Evolutionary conservation across 2,888 invertebrate genomes (phyloP).

Genomic region (Bembecia ichneumoniformis): DNA sequence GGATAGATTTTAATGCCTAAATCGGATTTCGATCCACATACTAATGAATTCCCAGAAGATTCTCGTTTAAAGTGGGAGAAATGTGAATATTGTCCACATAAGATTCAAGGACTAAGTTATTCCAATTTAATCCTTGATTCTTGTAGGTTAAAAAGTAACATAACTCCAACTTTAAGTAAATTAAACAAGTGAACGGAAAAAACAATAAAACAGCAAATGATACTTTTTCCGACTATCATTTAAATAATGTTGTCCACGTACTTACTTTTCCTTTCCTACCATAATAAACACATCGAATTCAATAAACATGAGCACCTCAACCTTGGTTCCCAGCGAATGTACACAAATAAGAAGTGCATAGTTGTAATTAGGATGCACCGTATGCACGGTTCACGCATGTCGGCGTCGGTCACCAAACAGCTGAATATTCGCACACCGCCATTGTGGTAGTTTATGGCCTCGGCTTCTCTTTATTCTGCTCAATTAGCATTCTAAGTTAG

Average conservation of each 20-base stretch:
- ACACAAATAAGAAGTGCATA: conserved; percentile 35
- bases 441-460: conserved; percentile 69
- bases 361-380: conserved; percentile 58
- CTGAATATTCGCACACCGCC: conserved; percentile 66
- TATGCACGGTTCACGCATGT: conserved; percentile 39
- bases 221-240: not conserved
- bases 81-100: no score
- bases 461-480: conserved; percentile 58
- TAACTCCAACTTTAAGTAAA: no score
- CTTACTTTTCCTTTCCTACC: not conserved
- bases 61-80: no score
- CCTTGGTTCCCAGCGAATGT: conserved; percentile 16
- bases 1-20: no score
- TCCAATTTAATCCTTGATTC: no score
- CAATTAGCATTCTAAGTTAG: conserved; percentile 67
- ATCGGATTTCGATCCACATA: no score
- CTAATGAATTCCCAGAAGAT: no score
- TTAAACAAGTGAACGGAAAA: not conserved
- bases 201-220: not conserved
- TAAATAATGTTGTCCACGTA: not conserved
- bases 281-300: not conserved
- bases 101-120: no score
- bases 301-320: conserved; percentile 16
- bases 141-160: no score
- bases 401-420: conserved; percentile 56